Percentiles rank a stretch among this genome's conserved stretches.
These are phyloP conservation scores for Syrmaticus mikado DNA, from an alignment of 2,113 vertebrate genomes.

Conservation along the genomic window DNA sequence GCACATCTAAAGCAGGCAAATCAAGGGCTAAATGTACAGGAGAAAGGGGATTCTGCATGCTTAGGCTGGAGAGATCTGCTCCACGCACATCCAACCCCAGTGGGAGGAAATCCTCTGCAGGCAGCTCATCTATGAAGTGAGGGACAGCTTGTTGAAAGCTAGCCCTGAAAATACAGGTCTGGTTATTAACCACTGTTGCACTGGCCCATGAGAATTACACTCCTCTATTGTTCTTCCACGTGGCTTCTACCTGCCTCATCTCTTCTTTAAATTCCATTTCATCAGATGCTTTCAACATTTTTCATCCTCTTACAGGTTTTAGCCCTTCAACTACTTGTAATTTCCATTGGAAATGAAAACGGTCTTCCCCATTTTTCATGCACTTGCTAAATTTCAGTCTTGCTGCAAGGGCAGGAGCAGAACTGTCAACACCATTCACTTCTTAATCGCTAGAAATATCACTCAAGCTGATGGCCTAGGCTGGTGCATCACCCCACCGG, in stretches of 20 bases:
- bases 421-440: background rate
- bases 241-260: background rate
- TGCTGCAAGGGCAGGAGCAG: background rate
- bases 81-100: accelerated
- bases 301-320: background rate
- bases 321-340: background rate
- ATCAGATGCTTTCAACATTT: background rate
- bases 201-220: background rate
- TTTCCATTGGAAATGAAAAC: background rate
- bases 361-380: background rate
- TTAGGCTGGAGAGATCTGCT: background rate
- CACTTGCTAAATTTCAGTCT: background rate
- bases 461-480: background rate
- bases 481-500: background rate
- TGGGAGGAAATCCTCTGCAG: background rate
- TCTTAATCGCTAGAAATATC: background rate
- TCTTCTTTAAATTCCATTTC: background rate
- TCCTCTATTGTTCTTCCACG: background rate
- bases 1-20: background rate
- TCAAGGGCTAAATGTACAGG: background rate
- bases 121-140: background rate
- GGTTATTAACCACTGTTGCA: background rate
- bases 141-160: background rate
- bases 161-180: background rate
- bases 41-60: background rate